A percentile compares a stretch with the other conserved stretches of the same genome.
Conservation (phyloP, 1,140 invertebrate species). For the Heliconius hermathena region DNA sequence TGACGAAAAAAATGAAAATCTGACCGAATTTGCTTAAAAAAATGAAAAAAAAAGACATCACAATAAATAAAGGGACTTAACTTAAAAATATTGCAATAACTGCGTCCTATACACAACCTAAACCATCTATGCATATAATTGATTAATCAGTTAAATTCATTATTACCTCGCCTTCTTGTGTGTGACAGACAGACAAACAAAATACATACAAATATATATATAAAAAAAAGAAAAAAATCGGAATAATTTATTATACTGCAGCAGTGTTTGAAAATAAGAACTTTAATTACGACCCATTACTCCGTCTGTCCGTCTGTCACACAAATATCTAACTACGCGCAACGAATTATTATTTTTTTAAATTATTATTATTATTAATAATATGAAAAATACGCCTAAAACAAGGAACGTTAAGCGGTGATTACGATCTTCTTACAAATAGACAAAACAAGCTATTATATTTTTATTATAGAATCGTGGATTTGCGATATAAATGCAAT, state of each 20-base stretch:
- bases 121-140: conserved; percentile 18
- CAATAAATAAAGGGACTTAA: conserved; percentile 69
- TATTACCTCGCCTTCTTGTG: background rate
- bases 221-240: background rate
- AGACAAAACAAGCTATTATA: conserved; percentile 48
- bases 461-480: conserved; percentile 52
- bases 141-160: conserved; percentile 14
- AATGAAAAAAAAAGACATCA: conserved; percentile 57
- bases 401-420: conserved; percentile 52
- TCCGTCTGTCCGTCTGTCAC: background rate
- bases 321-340: conserved; percentile 21
- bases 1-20: conserved; percentile 1
- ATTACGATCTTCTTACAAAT: conserved; percentile 43
- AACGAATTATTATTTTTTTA: conserved; percentile 18
- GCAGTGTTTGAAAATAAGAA: background rate
- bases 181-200: conserved; percentile 8
- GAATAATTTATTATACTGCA: background rate
- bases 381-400: conserved; percentile 38
- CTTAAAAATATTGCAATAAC: conserved; percentile 57
- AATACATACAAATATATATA: background rate
- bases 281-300: background rate
- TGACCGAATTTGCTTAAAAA: conserved; percentile 36
- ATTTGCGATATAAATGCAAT: conserved; percentile 72
- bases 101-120: conserved; percentile 66
- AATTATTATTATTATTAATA: conserved; percentile 28